Evolutionary conservation across 2,888 invertebrate genomes (phyloP).

Genomic region (Macaria liturata): DNA sequence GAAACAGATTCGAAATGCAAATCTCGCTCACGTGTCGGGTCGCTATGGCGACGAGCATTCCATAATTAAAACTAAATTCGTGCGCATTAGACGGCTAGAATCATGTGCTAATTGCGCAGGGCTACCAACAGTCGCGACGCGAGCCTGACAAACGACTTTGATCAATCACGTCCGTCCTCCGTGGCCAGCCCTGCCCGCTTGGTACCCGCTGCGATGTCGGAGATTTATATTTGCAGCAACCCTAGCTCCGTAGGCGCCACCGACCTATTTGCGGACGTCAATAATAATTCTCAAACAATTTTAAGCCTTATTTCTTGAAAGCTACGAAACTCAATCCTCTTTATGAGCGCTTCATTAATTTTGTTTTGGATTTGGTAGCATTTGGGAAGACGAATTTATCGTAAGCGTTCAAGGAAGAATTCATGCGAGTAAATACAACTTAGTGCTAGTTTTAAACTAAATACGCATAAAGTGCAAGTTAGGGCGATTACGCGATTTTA

Average conservation of each 20-base stretch:
- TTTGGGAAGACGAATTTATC: conserved; percentile 46
- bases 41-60: conserved; percentile 38
- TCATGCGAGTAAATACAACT: conserved; percentile 20
- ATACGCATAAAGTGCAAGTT: not conserved
- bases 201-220: conserved; percentile 61
- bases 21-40: conserved; percentile 25
- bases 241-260: conserved; percentile 62
- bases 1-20: conserved; percentile 17
- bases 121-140: conserved; percentile 72
- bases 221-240: conserved; percentile 64
- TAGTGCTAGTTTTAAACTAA: not conserved
- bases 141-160: conserved; percentile 81
- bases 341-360: conserved; percentile 26
- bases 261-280: conserved; percentile 47
- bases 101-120: conserved; percentile 77
- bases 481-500: conserved; percentile 3
- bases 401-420: conserved; percentile 35
- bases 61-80: conserved; percentile 75
- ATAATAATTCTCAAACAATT: conserved; percentile 45
- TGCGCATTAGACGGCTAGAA: conserved; percentile 72
- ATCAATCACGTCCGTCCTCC: conserved; percentile 78
- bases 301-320: conserved; percentile 36
- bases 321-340: conserved; percentile 27
- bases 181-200: conserved; percentile 69
- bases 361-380: conserved; percentile 41